Evolutionary conservation across 2,113 vertebrate species (phyloP), one percentile per base, ranked within the genome.

Genomic region (Coryphaenoides rupestris): DNA sequence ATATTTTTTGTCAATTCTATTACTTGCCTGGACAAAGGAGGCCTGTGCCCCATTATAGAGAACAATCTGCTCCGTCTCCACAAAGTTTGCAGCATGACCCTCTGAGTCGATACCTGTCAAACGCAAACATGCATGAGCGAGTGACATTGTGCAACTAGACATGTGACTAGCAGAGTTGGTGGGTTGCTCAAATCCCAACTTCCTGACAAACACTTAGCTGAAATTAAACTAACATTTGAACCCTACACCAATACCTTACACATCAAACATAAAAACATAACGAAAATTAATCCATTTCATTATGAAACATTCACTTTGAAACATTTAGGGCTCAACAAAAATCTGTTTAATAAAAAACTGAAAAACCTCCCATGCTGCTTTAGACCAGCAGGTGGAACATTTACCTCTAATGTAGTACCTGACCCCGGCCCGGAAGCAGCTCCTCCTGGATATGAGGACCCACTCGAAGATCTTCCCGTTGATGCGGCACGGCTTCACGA

Each of bases 381-480:
- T 40, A 40, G 13, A 10, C 33, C 33, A 40, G 10, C 19, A 28
- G 45, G 26, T 33, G 21, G 2, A 16, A 2, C 24, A 10, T 79
- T 90, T 85, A 98, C 97, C 97, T 95, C 97, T 88, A 1, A 99
- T 95, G 10, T 97, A 99, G 81, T 99, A 99, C 70, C 97, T 92
- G 3, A 98, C 96, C 0, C 97, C 97, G 3, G 97, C 95, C 55
- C 97, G 87, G 89, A 98, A 99, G 76, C 97, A 99, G 85, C 97
- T 99, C 73, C 97, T 94, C 80, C 97, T 91, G n/a, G 96, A 98
- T 71, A 99, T 90, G 46, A 99, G 91, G 79, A 98, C 92, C 97
- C 97, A 99, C 69, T 99, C 95, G 74, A 99, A 99, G 77, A 93
- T 91, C 70, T 98, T 98, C 9, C 96, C 96, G 40, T 98, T 99